A percentile compares a stretch with the other conserved stretches of the same genome.
Evolutionary conservation across 1,140 invertebrate genomes (phyloP).

Genomic region (Colletes latitarsis): DNA sequence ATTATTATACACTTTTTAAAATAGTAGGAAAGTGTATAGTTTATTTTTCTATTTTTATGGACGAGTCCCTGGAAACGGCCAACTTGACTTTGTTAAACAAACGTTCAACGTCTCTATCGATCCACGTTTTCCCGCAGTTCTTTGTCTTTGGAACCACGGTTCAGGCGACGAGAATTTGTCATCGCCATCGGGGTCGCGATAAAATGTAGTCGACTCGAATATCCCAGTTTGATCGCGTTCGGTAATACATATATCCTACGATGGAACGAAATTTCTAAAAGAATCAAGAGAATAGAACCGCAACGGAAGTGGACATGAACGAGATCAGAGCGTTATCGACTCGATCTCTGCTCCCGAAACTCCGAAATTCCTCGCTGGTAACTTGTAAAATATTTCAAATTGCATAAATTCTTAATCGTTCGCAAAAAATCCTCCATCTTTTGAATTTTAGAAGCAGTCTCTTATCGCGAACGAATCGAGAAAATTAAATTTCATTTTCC

Average conservation of each 20-base stretch:
- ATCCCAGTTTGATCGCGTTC: too few relatives aligned
- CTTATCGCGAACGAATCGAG: too few relatives aligned
- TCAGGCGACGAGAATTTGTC: background rate
- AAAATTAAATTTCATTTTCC: too few relatives aligned
- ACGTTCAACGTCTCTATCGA: background rate
- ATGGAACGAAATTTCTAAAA: background rate
- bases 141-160: background rate
- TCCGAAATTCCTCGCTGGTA: slow-evolving; percentile 19
- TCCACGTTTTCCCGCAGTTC: background rate
- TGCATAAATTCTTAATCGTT: too few relatives aligned
- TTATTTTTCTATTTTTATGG: background rate
- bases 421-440: too few relatives aligned
- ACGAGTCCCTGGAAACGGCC: background rate
- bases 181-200: background rate
- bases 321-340: background rate
- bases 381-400: slow-evolving; percentile 8
- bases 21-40: too few relatives aligned
- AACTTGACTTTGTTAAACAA: background rate
- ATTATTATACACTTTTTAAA: too few relatives aligned
- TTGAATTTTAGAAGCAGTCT: too few relatives aligned
- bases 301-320: slow-evolving; percentile 37
- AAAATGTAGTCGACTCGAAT: background rate
- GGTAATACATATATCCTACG: background rate
- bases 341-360: background rate
- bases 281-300: too few relatives aligned